Percentiles rank a stretch among this genome's conserved stretches.
phyloP scores from a whole-genome alignment of 2,797 vertebrate genomes.

The Rhynchonycteris naso region DNA sequence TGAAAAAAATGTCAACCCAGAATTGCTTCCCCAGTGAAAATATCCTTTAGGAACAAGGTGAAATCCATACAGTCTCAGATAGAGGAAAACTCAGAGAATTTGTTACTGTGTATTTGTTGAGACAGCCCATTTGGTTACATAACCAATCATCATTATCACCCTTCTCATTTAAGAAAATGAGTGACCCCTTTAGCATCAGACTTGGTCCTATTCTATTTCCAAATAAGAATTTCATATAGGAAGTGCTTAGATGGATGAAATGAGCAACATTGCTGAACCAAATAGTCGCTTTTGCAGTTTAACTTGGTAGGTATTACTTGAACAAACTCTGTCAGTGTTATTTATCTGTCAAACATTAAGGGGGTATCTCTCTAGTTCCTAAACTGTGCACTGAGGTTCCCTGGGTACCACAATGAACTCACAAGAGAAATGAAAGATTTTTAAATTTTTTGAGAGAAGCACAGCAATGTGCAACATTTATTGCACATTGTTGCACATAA shows the following conservation, averaged over 20 bases:
- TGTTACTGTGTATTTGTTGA: not conserved
- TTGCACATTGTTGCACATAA: not conserved
- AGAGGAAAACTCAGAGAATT: not conserved
- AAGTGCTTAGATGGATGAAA: not conserved
- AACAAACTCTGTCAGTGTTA: not conserved
- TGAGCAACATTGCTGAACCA: not conserved
- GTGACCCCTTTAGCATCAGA: not conserved
- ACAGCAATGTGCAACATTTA: not conserved
- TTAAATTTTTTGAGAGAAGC: not conserved
- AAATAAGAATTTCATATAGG: not conserved
- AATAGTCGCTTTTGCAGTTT: not conserved
- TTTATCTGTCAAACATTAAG: not conserved
- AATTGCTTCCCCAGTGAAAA: not conserved
- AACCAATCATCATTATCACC: not conserved
- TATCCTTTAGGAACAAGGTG: not conserved
- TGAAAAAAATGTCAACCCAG: not conserved
- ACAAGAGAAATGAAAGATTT: not conserved
- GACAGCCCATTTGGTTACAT: not conserved
- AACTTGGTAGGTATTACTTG: not conserved
- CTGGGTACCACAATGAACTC: not conserved
- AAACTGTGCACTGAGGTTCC: not conserved
- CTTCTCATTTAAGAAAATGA: not conserved
- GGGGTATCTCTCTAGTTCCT: not conserved
- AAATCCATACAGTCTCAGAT: not conserved
- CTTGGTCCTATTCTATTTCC: not conserved